Conservation (phyloP, 2,888 invertebrate genomes). For the Diaphora mendica region DNA sequence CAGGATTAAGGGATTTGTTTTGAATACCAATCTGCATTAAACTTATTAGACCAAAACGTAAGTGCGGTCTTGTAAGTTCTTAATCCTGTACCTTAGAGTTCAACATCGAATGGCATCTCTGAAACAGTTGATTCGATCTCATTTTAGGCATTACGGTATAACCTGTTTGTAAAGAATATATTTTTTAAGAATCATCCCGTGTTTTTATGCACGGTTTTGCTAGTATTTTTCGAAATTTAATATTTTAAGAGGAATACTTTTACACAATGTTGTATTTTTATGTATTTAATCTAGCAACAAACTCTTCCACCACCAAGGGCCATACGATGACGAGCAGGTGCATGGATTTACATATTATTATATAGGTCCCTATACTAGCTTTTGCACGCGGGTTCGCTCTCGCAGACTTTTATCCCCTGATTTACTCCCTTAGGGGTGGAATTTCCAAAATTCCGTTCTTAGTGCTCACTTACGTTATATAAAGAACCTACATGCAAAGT, state of each 20-base stretch:
- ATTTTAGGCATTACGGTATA: conserved; percentile 44
- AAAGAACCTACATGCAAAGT: too few species aligned
- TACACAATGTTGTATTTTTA: background rate
- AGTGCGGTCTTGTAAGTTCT: conserved; percentile 1
- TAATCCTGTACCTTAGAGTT: conserved; percentile 8
- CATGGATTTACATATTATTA: too few species aligned
- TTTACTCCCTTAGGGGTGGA: too few species aligned
- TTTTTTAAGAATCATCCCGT: conserved; percentile 17
- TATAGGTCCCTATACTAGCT: too few species aligned
- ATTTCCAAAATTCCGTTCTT: too few species aligned
- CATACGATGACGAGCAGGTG: too few species aligned
- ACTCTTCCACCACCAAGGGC: too few species aligned
- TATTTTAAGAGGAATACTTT: background rate
- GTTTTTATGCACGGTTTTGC: conserved; percentile 17
- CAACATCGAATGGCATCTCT: conserved; percentile 1
- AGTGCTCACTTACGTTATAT: too few species aligned
- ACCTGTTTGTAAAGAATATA: conserved; percentile 36
- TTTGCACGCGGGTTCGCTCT: too few species aligned
- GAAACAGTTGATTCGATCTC: conserved; percentile 21
- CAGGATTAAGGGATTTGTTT: conserved; percentile 49
- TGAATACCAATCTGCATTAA: conserved; percentile 51
- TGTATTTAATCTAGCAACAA: background rate
- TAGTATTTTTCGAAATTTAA: background rate
- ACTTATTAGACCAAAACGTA: conserved; percentile 28
- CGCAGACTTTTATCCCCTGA: too few species aligned